Evolutionary conservation across 2,888 invertebrate genomes (phyloP).

Genomic region (Xestoiulus laeticollis): DNA sequence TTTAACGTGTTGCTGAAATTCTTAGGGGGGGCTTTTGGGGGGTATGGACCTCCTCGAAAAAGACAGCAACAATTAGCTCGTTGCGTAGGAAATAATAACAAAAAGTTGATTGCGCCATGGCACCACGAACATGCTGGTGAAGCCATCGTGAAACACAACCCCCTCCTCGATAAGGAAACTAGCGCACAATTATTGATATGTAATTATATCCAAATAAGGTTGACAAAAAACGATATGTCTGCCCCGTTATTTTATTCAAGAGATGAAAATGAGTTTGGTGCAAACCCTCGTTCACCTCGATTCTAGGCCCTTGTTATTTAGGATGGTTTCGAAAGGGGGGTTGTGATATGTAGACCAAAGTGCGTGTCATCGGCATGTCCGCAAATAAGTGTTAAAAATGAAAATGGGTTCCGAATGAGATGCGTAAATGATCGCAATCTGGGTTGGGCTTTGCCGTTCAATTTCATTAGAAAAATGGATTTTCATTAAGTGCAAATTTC

Average conservation of each 20-base stretch:
- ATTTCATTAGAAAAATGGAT: neutral
- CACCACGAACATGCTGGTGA: too few relatives aligned
- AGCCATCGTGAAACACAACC: too few relatives aligned
- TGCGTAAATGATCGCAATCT: neutral
- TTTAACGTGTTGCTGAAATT: neutral
- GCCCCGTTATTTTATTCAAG: neutral
- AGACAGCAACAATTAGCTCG: too few relatives aligned
- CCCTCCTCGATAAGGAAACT: too few relatives aligned
- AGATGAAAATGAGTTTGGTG: neutral
- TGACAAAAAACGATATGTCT: neutral
- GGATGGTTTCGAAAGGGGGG: neutral
- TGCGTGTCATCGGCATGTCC: neutral
- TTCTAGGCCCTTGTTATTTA: neutral
- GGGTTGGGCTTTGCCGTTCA: neutral
- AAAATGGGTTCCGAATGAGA: neutral
- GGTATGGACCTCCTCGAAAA: neutral
- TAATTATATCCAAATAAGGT: neutral
- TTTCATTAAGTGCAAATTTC: neutral
- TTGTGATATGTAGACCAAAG: neutral
- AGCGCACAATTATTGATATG: too few relatives aligned
- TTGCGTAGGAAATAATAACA: too few relatives aligned
- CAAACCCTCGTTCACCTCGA: neutral
- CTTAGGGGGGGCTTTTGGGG: neutral
- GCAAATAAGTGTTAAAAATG: neutral
- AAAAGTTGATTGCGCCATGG: too few relatives aligned